Evolutionary conservation across 2,113 vertebrate genomes (phyloP), one percentile per base, ranked within the genome.

Genomic region (Pyxicephalus adspersus): DNA sequence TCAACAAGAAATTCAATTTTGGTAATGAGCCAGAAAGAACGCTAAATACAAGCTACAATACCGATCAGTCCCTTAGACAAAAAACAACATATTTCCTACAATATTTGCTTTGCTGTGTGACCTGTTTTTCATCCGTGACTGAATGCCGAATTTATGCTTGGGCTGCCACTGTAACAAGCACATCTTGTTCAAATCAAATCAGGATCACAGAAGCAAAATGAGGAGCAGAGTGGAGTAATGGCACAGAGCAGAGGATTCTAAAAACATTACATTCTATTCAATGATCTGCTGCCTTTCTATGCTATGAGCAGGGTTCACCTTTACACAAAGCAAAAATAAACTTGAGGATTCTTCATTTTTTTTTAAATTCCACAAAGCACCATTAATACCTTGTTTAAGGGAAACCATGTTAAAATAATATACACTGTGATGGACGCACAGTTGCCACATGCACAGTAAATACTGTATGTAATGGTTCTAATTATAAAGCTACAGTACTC

Each of bases 71-170:
- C 38, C 64, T 45, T 58, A 34, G 66, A 31, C 45, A 81, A 22
- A 67, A 55, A 57, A 51, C 28, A 74, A 34, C 60, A 34, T 63
- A 81, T 81, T 45, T 64, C 51, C 29, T 52, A 50, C 68, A 81
- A 38, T 81, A 81, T 81, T 73, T 81, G 79, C 50, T 74, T 74
- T 64, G 60, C 60, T 65, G 45, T 65, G 45, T 81, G 79, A 74
- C 79, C 79, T 81, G 79, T 54, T 74, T 81, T 74, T 81, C 68
- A 81, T 81, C 79, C 79, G 68, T 81, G 79, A 74, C 79, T 81
- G 68, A 81, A 55, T 52, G n/a, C 60, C 65, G 50, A 74, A 55
- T 81, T 73, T 81, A 34, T 81, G 68, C 79, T 74, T 64, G 78
- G 78, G 57, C 58, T 81, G 78, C 70, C 78, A 81, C 68, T 64